phyloP scores from a whole-genome alignment of 1,140 invertebrate genomes.

The Danaus melanippus region DNA sequence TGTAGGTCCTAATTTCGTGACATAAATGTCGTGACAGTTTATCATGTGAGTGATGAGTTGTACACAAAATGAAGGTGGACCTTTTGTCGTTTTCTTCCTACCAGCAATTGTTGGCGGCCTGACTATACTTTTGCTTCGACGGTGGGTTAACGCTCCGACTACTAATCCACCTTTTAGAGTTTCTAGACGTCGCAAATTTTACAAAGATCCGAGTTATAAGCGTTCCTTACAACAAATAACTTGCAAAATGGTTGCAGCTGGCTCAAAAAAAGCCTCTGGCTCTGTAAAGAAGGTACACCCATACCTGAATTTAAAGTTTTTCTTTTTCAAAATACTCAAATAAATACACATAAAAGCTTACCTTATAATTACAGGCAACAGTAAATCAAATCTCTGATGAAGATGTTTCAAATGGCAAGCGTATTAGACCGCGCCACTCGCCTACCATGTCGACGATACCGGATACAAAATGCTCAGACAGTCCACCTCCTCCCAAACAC shows the following conservation, averaged over 20 bases:
- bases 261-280: constrained; percentile 43
- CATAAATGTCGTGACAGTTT: constrained; percentile 52
- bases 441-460: constrained; percentile 18
- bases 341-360: too few relatives aligned
- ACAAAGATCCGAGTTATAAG: constrained; percentile 65
- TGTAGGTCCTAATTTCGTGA: constrained; percentile 21
- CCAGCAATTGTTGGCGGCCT: constrained; percentile 66
- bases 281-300: constrained; percentile 44
- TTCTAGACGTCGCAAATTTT: constrained; percentile 66
- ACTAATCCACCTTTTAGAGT: constrained; percentile 60
- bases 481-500: constrained; percentile 78
- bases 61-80: constrained; percentile 71
- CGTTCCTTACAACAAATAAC: constrained; percentile 52
- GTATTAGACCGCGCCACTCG: constrained; percentile 28
- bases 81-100: constrained; percentile 71
- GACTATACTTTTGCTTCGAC: constrained; percentile 65
- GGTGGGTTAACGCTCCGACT: constrained; percentile 64
- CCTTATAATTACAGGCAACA: constrained; percentile 30
- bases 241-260: constrained; percentile 56
- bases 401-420: constrained; percentile 40
- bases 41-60: constrained; percentile 73
- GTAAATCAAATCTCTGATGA: constrained; percentile 39
- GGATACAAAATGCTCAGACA: constrained; percentile 38
- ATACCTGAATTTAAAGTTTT: too few relatives aligned
- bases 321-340: too few relatives aligned